Evolutionary conservation across 2,888 invertebrate genomes (phyloP).

Genomic region (Trachelus tabidus): DNA sequence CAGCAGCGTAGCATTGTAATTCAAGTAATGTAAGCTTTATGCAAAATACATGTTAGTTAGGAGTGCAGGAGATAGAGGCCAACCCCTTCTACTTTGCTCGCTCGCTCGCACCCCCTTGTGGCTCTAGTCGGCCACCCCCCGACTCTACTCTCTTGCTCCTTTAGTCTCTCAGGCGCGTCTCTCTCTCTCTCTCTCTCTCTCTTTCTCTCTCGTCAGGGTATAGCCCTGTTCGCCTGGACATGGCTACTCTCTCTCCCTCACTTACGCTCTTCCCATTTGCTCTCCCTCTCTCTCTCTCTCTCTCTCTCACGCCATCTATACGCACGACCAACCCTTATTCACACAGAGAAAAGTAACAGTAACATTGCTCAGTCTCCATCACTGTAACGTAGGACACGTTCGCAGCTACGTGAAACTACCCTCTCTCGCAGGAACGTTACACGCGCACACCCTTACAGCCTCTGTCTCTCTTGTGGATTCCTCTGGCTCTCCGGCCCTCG

Average conservation of each 20-base stretch:
- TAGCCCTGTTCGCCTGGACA: conserved; percentile 32
- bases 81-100: conserved; percentile 26
- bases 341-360: background rate
- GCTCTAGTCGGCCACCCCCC: conserved; percentile 24
- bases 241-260: conserved; percentile 36
- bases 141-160: background rate
- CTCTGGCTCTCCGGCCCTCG: conserved; percentile 9
- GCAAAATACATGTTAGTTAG: conserved; percentile 66
- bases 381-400: background rate
- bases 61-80: conserved; percentile 60
- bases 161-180: background rate
- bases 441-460: background rate
- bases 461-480: conserved; percentile 1
- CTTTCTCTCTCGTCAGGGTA: conserved; percentile 22
- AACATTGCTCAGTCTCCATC: background rate
- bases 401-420: background rate
- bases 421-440: background rate
- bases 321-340: background rate
- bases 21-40: conserved; percentile 66
- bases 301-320: conserved; percentile 2
- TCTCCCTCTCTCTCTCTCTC: conserved; percentile 21
- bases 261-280: conserved; percentile 12
- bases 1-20: conserved; percentile 61
- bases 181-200: conserved; percentile 8
- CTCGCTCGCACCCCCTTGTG: conserved; percentile 26